These are phyloP conservation scores for Staurois parvus DNA, from an alignment of 2,797 vertebrate genomes.

Conservation along the genomic window DNA sequence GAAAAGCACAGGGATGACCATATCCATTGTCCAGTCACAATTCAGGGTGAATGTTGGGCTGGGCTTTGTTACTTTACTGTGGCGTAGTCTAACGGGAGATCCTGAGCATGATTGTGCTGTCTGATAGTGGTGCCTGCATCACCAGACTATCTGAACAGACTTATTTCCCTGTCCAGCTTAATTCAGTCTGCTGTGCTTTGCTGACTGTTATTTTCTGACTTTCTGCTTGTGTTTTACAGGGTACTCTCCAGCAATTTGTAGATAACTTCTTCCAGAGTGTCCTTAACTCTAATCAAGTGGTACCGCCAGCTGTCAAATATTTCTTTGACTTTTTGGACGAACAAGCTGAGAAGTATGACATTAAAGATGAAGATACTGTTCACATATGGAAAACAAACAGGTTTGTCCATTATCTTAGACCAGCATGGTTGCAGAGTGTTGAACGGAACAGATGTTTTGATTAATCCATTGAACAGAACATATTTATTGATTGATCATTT, in stretches of 20 bases:
- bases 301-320: conserved; percentile 96
- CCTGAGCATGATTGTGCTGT: no score
- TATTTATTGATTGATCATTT: no score
- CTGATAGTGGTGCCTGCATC: no score
- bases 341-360: conserved; percentile 93
- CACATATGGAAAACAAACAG: conserved; percentile 99
- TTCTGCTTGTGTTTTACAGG: conserved; percentile 73
- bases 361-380: conserved; percentile 95
- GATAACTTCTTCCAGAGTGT: conserved; percentile 97
- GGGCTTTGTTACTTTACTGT: no score
- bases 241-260: conserved; percentile 97
- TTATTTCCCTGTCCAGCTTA: no score
- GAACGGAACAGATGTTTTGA: no score
- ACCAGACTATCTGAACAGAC: no score
- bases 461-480: no score
- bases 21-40: no score
- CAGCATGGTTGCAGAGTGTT: neutral
- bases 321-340: conserved; percentile 99
- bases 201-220: neutral
- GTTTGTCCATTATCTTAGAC: conserved; percentile 67
- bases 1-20: no score
- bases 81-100: no score
- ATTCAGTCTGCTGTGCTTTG: neutral
- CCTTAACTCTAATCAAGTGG: conserved; percentile 88
- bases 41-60: no score